Evolutionary conservation across 2,888 invertebrate genomes (phyloP).

Genomic region (Orgyia antiqua): DNA sequence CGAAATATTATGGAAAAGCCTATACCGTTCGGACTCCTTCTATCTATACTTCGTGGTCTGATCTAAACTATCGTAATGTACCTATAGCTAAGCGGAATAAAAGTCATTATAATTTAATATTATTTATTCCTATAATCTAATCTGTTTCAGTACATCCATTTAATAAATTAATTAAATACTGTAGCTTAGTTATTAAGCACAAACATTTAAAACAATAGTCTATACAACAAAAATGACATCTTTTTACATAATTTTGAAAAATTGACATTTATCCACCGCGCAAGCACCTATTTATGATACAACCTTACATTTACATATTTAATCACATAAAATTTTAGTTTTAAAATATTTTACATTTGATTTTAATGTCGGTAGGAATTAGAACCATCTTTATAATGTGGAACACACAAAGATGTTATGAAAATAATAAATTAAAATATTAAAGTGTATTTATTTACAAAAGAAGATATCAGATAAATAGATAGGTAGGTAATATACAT

Average conservation of each 20-base stretch:
- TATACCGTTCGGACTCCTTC: no score
- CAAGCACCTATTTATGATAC: slow-evolving; percentile 74
- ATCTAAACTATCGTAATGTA: no score
- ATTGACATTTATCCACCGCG: slow-evolving; percentile 70
- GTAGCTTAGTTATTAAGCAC: slow-evolving; percentile 61
- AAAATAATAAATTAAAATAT: no score
- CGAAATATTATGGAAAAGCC: no score
- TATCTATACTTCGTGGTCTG: no score
- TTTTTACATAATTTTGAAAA: slow-evolving; percentile 51
- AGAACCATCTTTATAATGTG: no score
- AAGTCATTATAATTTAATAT: slow-evolving; percentile 12
- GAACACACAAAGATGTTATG: no score
- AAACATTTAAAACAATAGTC: slow-evolving; percentile 49
- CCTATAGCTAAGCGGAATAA: no score
- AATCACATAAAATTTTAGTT: slow-evolving; percentile 31
- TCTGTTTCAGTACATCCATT: slow-evolving; percentile 71
- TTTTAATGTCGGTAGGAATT: background rate
- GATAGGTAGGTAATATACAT: no score
- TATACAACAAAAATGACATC: slow-evolving; percentile 44
- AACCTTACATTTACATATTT: slow-evolving; percentile 58
- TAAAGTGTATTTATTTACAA: no score
- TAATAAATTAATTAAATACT: slow-evolving; percentile 56
- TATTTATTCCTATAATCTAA: slow-evolving; percentile 60
- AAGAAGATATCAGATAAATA: no score
- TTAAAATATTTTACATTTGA: slow-evolving; percentile 10